These are phyloP conservation scores for Pteropus rufus DNA, from an alignment of 2,797 vertebrate genomes.

Conservation along the genomic window DNA sequence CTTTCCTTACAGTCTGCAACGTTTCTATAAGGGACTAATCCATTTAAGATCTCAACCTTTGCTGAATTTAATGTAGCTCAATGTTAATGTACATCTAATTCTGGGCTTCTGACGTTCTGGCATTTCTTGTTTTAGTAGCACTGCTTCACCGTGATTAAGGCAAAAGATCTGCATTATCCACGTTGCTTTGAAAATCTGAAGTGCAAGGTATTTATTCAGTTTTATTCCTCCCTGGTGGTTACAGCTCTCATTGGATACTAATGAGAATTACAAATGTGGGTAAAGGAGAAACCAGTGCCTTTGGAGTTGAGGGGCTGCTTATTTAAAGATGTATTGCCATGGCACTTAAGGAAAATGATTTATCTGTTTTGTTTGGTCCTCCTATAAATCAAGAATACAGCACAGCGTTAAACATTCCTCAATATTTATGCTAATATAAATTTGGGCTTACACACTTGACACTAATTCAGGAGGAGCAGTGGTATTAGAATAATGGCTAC, in stretches of 20 bases:
- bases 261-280: constrained; percentile 22
- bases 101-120: not conserved
- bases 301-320: constrained; percentile 10
- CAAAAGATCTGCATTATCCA: not conserved
- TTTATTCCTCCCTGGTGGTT: not conserved
- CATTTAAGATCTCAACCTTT: not conserved
- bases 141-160: constrained; percentile 27
- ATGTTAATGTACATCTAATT: not conserved
- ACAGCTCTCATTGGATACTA: constrained; percentile 21
- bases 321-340: not conserved
- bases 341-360: constrained; percentile 59
- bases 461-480: constrained; percentile 40
- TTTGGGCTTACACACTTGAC: constrained; percentile 45
- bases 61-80: not conserved
- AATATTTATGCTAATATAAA: constrained; percentile 67
- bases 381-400: constrained; percentile 69
- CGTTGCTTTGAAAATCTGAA: constrained; percentile 19
- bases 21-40: not conserved
- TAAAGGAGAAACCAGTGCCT: constrained; percentile 23
- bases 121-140: not conserved
- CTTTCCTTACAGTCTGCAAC: not conserved
- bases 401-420: constrained; percentile 45
- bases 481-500: constrained; percentile 58
- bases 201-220: not conserved
- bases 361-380: constrained; percentile 67